Evolutionary conservation across 2,888 invertebrate genomes (phyloP).

Genomic region (Ischnus inquisitorius): DNA sequence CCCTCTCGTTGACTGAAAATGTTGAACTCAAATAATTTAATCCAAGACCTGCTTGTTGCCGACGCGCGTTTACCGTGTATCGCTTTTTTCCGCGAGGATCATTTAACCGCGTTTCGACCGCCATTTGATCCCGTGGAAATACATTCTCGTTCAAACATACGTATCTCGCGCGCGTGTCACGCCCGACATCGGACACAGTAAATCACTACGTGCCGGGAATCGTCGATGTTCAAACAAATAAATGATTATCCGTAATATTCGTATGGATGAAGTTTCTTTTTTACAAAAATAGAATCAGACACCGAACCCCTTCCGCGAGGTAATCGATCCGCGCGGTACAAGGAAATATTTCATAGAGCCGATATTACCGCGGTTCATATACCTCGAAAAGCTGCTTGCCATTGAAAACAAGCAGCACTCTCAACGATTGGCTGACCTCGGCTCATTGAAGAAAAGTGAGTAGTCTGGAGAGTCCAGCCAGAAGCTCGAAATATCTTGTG

Average conservation of each 20-base stretch:
- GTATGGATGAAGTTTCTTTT: not conserved
- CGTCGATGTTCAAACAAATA: not conserved
- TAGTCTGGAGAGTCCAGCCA: conserved; percentile 6
- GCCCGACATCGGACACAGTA: conserved; percentile 3
- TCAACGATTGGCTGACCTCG: conserved; percentile 35
- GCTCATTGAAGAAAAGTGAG: conserved; percentile 32
- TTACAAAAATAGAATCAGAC: not conserved
- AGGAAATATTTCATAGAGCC: not conserved
- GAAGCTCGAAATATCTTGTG: conserved; percentile 25
- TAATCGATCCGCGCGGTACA: not conserved
- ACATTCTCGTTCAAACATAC: conserved; percentile 18
- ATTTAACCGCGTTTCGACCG: conserved; percentile 20
- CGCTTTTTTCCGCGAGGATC: conserved; percentile 17
- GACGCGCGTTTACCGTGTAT: not conserved
- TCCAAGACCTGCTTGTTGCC: not conserved
- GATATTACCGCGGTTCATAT: not conserved
- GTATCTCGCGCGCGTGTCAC: conserved; percentile 7
- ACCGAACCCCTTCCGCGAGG: not conserved
- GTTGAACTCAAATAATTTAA: conserved; percentile 25
- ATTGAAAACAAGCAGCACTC: conserved; percentile 42
- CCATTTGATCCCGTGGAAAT: not conserved
- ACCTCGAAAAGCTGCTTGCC: not conserved
- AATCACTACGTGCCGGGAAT: not conserved
- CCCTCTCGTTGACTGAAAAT: conserved; percentile 21
- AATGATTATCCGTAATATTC: conserved; percentile 8